Percentiles rank a stretch among this genome's conserved stretches.
phyloP scores from a whole-genome alignment of 2,113 vertebrate species.

The Ardeotis arabs region DNA sequence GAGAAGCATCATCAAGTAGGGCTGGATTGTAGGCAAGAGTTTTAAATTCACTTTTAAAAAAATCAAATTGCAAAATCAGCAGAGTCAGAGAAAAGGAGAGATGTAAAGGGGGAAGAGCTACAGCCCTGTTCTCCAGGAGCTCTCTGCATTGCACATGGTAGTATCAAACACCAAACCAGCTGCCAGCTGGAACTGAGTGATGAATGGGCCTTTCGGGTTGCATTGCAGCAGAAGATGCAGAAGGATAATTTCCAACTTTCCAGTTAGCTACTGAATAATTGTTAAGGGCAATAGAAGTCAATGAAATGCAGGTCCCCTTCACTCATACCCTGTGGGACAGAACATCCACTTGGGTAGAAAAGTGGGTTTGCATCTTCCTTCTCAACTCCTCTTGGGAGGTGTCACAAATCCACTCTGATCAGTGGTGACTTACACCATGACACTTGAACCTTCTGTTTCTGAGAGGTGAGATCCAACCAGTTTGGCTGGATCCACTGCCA shows the following conservation, averaged over 20 bases:
- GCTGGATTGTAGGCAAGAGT: constrained; percentile 61
- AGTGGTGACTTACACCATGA: rapidly evolving
- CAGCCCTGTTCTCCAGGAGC: constrained; percentile 40
- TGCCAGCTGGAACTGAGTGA: constrained; percentile 79
- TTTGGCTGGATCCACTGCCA: not conserved
- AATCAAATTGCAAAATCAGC: constrained; percentile 65
- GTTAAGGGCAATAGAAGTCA: not conserved
- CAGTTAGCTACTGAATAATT: not conserved
- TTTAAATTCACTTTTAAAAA: constrained; percentile 73
- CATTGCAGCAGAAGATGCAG: not conserved
- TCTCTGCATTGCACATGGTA: constrained; percentile 53
- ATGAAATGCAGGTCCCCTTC: not conserved
- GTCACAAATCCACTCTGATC: not conserved
- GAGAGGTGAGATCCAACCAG: not conserved
- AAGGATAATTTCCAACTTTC: not conserved
- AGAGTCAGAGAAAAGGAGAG: constrained; percentile 17
- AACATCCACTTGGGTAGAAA: not conserved
- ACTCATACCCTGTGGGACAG: not conserved
- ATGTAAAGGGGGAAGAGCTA: not conserved
- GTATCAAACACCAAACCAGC: constrained; percentile 76
- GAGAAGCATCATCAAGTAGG: constrained; percentile 74
- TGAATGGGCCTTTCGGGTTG: constrained; percentile 76
- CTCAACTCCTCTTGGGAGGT: not conserved
- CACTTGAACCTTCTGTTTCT: not conserved
- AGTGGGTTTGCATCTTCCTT: not conserved